A percentile compares a stretch with the other conserved stretches of the same genome.
phyloP scores from a whole-genome alignment of 2,113 vertebrate species.

The Indicator maculatus region DNA sequence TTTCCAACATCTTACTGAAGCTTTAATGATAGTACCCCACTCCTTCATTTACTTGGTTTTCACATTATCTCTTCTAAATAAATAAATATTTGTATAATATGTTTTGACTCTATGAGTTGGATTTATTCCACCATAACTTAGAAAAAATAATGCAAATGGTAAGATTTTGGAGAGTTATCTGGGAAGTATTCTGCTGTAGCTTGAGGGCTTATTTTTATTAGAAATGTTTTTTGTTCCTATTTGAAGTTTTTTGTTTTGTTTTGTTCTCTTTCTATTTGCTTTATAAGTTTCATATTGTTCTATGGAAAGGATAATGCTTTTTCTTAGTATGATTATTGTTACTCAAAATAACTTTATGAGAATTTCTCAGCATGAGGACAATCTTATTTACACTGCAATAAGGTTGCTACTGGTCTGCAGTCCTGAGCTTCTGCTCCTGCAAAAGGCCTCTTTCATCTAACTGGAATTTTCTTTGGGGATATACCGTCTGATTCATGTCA shows the following conservation, averaged over 20 bases:
- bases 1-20: background rate
- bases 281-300: conserved; percentile 14
- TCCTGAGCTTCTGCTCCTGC: background rate
- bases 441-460: background rate
- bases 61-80: conserved; percentile 5
- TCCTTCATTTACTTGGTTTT: background rate
- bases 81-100: conserved; percentile 34
- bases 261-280: conserved; percentile 10
- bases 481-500: background rate
- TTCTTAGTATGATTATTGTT: conserved; percentile 1
- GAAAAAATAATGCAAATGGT: conserved; percentile 9
- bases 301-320: background rate
- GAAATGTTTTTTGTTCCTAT: background rate
- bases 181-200: conserved; percentile 25
- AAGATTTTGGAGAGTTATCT: conserved; percentile 44
- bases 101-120: conserved; percentile 46
- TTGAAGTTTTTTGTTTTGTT: background rate
- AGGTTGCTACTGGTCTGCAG: background rate
- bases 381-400: background rate
- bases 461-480: background rate
- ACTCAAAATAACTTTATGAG: conserved; percentile 38
- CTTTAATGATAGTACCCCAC: background rate
- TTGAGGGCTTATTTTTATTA: conserved; percentile 67
- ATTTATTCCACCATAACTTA: conserved; percentile 22
- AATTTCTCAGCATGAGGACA: background rate